These are phyloP conservation scores for Pelecanus crispus DNA, from an alignment of 2,113 vertebrate species.

Conservation along the genomic window DNA sequence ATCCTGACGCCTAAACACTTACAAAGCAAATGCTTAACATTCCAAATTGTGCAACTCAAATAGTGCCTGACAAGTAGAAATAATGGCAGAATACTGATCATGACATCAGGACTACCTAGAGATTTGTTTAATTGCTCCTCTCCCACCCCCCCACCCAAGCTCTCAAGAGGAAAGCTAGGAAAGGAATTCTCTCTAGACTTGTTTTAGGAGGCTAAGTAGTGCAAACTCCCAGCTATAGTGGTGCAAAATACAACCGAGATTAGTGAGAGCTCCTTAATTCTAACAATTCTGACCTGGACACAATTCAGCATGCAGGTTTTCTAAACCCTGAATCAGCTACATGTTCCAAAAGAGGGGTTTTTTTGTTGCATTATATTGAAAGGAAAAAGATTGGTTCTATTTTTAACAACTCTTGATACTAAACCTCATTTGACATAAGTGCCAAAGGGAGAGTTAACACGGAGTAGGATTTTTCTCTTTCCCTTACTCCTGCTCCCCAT, in stretches of 20 bases:
- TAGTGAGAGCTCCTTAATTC: background rate
- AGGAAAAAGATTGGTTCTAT: constrained; percentile 51
- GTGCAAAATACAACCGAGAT: background rate
- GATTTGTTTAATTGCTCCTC: background rate
- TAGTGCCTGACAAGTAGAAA: background rate
- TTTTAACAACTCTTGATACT: constrained; percentile 65
- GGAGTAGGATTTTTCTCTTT: constrained; percentile 56
- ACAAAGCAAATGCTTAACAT: background rate
- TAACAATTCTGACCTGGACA: background rate
- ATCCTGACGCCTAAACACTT: background rate
- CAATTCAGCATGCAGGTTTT: background rate
- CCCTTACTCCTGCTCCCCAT: constrained; percentile 31
- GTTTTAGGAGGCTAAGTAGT: background rate
- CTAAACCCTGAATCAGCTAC: constrained; percentile 22
- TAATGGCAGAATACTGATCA: background rate
- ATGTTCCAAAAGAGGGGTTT: background rate
- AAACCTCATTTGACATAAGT: constrained; percentile 69
- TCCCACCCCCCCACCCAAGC: background rate
- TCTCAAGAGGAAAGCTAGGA: background rate
- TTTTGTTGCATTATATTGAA: constrained; percentile 51
- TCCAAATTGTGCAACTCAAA: background rate
- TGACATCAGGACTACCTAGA: background rate
- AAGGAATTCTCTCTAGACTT: background rate
- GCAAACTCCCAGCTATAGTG: background rate
- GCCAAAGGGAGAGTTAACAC: constrained; percentile 63